Conservation (phyloP, 1,140 invertebrate genomes). For the Anthonomus grandis region DNA sequence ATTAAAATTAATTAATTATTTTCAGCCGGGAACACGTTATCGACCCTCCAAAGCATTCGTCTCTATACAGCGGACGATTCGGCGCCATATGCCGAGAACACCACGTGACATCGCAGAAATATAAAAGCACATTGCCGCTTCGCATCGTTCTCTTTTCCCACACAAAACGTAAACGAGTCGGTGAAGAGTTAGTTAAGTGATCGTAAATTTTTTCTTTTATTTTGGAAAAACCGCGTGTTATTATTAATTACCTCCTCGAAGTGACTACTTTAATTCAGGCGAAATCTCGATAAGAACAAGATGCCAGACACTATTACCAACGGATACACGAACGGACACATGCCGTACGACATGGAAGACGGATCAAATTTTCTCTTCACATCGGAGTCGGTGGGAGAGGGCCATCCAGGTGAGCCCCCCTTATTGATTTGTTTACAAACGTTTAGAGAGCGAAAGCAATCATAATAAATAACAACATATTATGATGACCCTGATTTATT, state of each 20-base stretch:
- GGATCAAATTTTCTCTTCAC: slow-evolving; percentile 94
- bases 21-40: no score
- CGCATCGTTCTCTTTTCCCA: slow-evolving; percentile 33
- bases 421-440: slow-evolving; percentile 11
- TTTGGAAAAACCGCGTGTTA: slow-evolving; percentile 23
- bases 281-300: slow-evolving; percentile 11
- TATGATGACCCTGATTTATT: not conserved
- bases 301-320: slow-evolving; percentile 76
- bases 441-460: no score
- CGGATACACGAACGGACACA: slow-evolving; percentile 66
- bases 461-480: not conserved
- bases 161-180: slow-evolving; percentile 17
- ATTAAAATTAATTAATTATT: no score
- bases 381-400: slow-evolving; percentile 98
- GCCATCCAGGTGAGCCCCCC: slow-evolving; percentile 82
- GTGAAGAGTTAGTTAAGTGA: slow-evolving; percentile 1
- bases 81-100: slow-evolving; percentile 9
- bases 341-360: slow-evolving; percentile 72
- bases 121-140: slow-evolving; percentile 24
- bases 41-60: no score
- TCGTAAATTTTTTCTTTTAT: not conserved
- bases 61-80: slow-evolving; percentile 1
- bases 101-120: slow-evolving; percentile 27
- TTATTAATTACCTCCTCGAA: not conserved
- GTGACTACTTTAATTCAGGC: not conserved